Evolutionary conservation across 2,888 invertebrate species (phyloP).

Genomic region (Tetramorium bicarinatum): DNA sequence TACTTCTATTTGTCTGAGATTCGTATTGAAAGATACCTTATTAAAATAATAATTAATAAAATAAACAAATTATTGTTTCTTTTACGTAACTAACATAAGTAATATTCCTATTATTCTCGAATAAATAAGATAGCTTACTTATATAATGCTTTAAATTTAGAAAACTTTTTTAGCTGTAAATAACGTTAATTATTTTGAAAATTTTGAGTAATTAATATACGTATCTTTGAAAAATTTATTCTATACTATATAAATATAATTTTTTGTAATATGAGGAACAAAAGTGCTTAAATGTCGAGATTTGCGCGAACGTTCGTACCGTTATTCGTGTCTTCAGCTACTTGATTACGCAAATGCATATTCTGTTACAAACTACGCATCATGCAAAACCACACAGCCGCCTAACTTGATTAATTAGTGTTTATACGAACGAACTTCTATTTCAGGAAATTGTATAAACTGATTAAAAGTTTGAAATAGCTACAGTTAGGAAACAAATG

Average conservation of each 20-base stretch:
- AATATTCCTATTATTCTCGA: neutral
- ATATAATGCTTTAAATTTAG: neutral
- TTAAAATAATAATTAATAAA: neutral
- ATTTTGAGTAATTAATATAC: neutral
- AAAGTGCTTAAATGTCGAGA: neutral
- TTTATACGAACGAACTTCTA: slow-evolving; percentile 68
- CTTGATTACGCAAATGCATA: slow-evolving; percentile 54
- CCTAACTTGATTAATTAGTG: slow-evolving; percentile 71
- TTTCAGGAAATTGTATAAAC: slow-evolving; percentile 70
- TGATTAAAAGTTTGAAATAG: slow-evolving; percentile 72
- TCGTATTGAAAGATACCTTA: neutral
- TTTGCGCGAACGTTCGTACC: neutral
- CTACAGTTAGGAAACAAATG: slow-evolving; percentile 41
- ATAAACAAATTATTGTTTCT: neutral
- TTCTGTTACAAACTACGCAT: slow-evolving; percentile 52
- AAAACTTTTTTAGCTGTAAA: neutral
- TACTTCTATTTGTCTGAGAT: neutral
- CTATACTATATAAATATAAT: neutral
- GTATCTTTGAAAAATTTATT: neutral
- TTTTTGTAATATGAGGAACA: neutral
- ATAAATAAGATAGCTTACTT: neutral
- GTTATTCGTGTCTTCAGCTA: slow-evolving; percentile 18
- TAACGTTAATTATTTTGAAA: neutral
- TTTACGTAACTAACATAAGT: neutral
- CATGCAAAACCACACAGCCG: slow-evolving; percentile 56